Evolutionary conservation across 1,140 invertebrate genomes (phyloP), one percentile per base, ranked within the genome.

Genomic region (Drosophila teissieri): DNA sequence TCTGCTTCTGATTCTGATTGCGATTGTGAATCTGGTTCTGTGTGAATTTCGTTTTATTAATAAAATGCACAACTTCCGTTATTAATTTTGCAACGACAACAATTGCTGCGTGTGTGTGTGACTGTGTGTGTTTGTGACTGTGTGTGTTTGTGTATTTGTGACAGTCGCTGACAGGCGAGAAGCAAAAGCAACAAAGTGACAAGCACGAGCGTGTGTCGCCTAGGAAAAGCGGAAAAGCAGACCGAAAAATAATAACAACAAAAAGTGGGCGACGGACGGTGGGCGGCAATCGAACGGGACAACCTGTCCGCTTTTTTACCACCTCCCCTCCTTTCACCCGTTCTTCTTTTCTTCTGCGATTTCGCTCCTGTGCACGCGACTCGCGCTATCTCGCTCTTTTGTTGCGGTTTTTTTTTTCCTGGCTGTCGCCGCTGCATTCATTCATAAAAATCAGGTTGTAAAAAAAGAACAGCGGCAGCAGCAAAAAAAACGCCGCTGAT

Each of bases 21-120:
- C 72, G 48, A 39, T 52, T 54, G 44, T 65, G 54, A 40, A 39
- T 58, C 39, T 60, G 58, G 42, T 56, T 67, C 57, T 74, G 52
- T 78, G 73, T 73, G 85, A 74, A 54, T 76, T 84, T 91, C 80
- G 82, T 80, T 76, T 91, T 78, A 91, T 91, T 91, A 91, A 91
- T 89, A 91, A 91, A 91, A 91, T 91, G 89, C 89, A 91, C 88
- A 91, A 91, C 89, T 91, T 91, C 89, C 89, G 89, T 91, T 91
- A 91, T 91, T 91, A 91, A 91, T 91, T 90, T 83, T 80, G 82
- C 86, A 90, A 82, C 86, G 78, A 73, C 76, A 78, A 69, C 84
- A 88, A 88, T 89, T 84, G 80, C 56, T 57, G 63, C 70, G 40
- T 60, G 60, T 55, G 60, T 31, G 31, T 52, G 42, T 40, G 31